Percentiles rank a stretch among this genome's conserved stretches.
Evolutionary conservation across 2,797 vertebrate species (phyloP).

Genomic region (Coreius guichenoti): DNA sequence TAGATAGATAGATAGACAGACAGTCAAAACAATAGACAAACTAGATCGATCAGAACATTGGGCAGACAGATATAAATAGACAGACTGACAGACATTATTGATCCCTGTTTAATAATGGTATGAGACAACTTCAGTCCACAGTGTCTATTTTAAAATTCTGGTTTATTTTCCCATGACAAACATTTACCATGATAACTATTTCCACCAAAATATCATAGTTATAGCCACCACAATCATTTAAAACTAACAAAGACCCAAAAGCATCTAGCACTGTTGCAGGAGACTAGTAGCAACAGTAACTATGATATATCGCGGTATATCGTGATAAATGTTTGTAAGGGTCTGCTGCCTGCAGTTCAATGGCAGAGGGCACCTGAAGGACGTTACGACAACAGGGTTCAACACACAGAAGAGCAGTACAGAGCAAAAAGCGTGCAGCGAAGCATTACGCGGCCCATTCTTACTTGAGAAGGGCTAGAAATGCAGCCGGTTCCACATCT

Average conservation of each 20-base stretch:
- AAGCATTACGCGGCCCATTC: constrained; percentile 52
- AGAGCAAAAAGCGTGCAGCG: neutral
- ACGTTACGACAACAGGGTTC: constrained; percentile 35
- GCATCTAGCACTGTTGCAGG: neutral
- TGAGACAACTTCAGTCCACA: neutral
- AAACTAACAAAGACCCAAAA: neutral
- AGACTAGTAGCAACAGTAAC: neutral
- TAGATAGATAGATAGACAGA: neutral
- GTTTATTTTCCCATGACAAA: neutral
- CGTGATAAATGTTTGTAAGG: neutral
- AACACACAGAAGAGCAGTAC: constrained; percentile 27
- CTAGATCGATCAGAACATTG: neutral
- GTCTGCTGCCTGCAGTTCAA: constrained; percentile 10
- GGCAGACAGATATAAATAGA: neutral
- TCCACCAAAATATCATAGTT: neutral
- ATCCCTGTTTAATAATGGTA: neutral
- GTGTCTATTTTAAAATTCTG: neutral
- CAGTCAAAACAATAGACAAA: neutral
- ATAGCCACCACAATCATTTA: neutral
- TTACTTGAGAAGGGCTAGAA: constrained; percentile 89
- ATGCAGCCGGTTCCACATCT: constrained; percentile 88
- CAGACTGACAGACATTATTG: neutral
- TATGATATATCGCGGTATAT: neutral
- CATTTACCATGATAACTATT: constrained; percentile 3
- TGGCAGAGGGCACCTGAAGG: constrained; percentile 56